Conservation (phyloP, 2,113 vertebrate genomes). For the Xenopus laevis region DNA sequence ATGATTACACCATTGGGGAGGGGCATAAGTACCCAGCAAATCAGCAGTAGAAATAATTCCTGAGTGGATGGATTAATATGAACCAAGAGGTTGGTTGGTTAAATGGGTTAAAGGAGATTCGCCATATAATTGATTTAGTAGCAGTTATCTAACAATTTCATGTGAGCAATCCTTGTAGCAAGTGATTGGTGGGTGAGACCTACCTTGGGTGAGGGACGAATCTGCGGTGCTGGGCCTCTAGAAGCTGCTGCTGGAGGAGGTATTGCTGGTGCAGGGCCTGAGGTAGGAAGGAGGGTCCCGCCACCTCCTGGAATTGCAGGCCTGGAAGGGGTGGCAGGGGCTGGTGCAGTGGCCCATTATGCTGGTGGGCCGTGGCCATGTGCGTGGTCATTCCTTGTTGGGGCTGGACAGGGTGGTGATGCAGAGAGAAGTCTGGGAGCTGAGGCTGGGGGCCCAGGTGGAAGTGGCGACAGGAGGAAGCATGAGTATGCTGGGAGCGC, state of each 20-base stretch:
- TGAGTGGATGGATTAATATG: too few species aligned
- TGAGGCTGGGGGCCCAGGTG: slow-evolving; percentile 84
- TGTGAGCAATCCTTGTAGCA: not conserved
- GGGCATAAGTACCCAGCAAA: too few species aligned
- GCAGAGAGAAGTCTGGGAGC: slow-evolving; percentile 81
- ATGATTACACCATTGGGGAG: too few species aligned
- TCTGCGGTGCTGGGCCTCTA: slow-evolving; percentile 92
- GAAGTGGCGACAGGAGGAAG: slow-evolving; percentile 97
- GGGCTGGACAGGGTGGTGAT: slow-evolving; percentile 82
- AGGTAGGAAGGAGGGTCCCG: slow-evolving; percentile 94
- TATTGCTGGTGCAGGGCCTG: slow-evolving; percentile 99
- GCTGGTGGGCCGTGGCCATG: slow-evolving; percentile 87
- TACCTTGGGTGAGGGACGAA: slow-evolving; percentile 90
- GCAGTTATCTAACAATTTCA: not conserved
- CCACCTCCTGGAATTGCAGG: slow-evolving; percentile 90
- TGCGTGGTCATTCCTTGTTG: slow-evolving; percentile 87
- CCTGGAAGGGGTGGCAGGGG: slow-evolving; percentile 81
- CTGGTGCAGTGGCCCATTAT: slow-evolving; percentile 81
- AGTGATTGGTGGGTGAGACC: not conserved
- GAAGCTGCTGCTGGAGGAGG: slow-evolving; percentile 98
- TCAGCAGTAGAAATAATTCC: too few species aligned
- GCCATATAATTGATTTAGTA: too few species aligned
- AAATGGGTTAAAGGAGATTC: too few species aligned
- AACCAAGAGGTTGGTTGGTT: too few species aligned
- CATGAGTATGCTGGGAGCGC: slow-evolving; percentile 95